Evolutionary conservation across 2,797 vertebrate species (phyloP).

Genomic region (Anguilla megastoma): DNA sequence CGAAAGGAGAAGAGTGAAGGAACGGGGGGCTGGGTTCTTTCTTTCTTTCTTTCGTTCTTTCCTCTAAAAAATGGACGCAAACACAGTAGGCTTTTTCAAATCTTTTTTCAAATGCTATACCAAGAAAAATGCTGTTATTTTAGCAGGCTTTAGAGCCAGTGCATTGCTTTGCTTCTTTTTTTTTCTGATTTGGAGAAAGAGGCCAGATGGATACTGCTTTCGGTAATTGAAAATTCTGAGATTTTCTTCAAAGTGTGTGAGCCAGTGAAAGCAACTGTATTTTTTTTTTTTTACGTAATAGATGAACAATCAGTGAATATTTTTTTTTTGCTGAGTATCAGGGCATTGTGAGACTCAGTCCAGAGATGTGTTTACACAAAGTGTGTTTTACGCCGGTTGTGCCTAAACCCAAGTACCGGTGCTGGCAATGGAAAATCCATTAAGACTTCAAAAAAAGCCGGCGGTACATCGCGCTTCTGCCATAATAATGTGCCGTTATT

Average conservation of each 20-base stretch:
- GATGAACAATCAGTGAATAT: not conserved
- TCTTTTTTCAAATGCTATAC: not conserved
- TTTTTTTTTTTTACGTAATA: not conserved
- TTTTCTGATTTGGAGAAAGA: not conserved
- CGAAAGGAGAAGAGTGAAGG: no score
- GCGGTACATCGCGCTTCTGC: not conserved
- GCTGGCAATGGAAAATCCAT: not conserved
- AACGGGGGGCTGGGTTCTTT: no score
- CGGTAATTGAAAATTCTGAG: not conserved
- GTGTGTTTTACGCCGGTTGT: not conserved
- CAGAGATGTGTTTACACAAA: not conserved
- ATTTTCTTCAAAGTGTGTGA: not conserved
- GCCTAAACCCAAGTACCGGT: not conserved
- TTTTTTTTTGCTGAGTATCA: not conserved
- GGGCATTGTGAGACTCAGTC: not conserved
- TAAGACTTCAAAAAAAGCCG: no score
- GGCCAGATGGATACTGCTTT: not conserved
- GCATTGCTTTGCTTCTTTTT: not conserved
- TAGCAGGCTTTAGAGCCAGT: not conserved
- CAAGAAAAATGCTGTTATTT: not conserved
- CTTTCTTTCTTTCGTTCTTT: not conserved
- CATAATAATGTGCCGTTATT: not conserved
- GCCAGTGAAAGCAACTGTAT: not conserved
- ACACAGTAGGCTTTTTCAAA: not conserved
- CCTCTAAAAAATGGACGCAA: not conserved